phyloP scores from a whole-genome alignment of 1,140 invertebrate species.

The Aphidius ervi region DNA sequence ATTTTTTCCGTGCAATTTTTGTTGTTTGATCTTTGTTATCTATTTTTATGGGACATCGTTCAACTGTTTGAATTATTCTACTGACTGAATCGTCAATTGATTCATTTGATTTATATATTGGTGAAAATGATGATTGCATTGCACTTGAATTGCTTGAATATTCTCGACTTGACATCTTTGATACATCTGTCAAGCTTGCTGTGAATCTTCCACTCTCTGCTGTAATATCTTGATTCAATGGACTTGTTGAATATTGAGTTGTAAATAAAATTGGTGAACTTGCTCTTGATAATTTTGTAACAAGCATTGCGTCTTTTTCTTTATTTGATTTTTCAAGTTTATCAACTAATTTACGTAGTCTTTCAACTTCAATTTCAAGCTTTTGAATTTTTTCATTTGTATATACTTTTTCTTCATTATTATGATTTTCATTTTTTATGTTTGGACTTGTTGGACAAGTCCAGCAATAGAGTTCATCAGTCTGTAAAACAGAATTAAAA shows the following conservation, averaged over 20 bases:
- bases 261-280: slow-evolving; percentile 25
- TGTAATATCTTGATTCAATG: slow-evolving; percentile 2
- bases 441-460: slow-evolving; percentile 52
- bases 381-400: too few relatives aligned
- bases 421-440: slow-evolving; percentile 64
- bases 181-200: slow-evolving; percentile 27
- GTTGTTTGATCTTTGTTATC: too few relatives aligned
- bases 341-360: slow-evolving; percentile 25
- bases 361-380: slow-evolving; percentile 27
- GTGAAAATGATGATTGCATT: too few relatives aligned
- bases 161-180: slow-evolving; percentile 19
- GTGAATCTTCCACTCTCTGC: slow-evolving; percentile 31
- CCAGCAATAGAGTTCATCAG: slow-evolving; percentile 86
- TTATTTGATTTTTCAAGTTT: slow-evolving; percentile 14
- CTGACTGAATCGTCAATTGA: too few relatives aligned
- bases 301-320: slow-evolving; percentile 14
- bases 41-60: too few relatives aligned
- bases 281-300: slow-evolving; percentile 5
- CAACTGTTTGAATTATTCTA: too few relatives aligned
- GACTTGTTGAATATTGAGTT: not conserved
- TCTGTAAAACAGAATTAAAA: slow-evolving; percentile 55
- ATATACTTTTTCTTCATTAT: slow-evolving; percentile 49
- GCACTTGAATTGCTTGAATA: too few relatives aligned
- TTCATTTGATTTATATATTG: too few relatives aligned
- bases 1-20: too few relatives aligned